Conservation (phyloP, 2,888 invertebrate genomes). For the Polydrusus cervinus region DNA sequence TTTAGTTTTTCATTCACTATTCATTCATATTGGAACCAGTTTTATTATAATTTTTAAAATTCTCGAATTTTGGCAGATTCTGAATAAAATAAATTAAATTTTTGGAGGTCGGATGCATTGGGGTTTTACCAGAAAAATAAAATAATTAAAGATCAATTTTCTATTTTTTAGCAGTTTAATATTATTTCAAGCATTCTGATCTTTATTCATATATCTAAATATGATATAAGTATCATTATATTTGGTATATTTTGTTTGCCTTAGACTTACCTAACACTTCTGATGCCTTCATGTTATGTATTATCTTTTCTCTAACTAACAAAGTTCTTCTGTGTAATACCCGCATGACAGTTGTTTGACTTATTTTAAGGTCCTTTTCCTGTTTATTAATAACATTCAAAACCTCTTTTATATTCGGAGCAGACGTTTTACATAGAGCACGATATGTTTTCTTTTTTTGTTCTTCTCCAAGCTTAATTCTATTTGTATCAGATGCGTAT, state of each 20-base stretch:
- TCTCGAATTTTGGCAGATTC: too few species aligned
- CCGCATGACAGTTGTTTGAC: slow-evolving; percentile 91
- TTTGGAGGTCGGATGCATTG: too few species aligned
- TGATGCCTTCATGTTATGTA: slow-evolving; percentile 79
- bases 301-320: slow-evolving; percentile 78
- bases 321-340: slow-evolving; percentile 91
- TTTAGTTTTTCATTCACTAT: too few species aligned
- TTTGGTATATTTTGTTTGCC: not conserved
- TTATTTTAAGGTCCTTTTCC: slow-evolving; percentile 72
- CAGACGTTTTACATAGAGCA: slow-evolving; percentile 79
- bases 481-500: slow-evolving; percentile 69
- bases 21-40: too few species aligned
- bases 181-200: too few species aligned
- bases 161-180: too few species aligned
- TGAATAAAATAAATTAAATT: too few species aligned
- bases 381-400: slow-evolving; percentile 71
- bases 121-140: too few species aligned
- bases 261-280: slow-evolving; percentile 70
- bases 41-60: too few species aligned
- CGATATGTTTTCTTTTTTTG: slow-evolving; percentile 90
- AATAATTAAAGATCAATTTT: too few species aligned
- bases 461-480: slow-evolving; percentile 83
- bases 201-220: too few species aligned
- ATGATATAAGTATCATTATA: too few species aligned
- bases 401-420: slow-evolving; percentile 71